Evolutionary conservation across 2,888 invertebrate species (phyloP).

Genomic region (Odontocerum albicorne): DNA sequence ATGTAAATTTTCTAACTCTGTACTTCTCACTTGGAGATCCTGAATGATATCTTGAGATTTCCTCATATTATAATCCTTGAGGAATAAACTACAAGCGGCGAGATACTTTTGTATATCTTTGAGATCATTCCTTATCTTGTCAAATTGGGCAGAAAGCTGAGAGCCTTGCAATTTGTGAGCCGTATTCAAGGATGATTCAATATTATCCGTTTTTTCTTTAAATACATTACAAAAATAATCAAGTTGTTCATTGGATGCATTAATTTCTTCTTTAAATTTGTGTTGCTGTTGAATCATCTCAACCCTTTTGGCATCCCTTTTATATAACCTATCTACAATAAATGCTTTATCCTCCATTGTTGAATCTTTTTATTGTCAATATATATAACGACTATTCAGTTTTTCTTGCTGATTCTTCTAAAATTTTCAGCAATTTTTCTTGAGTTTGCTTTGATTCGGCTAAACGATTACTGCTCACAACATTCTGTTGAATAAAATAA

Average conservation of each 20-base stretch:
- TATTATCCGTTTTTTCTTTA: conserved; percentile 64
- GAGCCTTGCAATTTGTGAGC: conserved; percentile 54
- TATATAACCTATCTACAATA: conserved; percentile 53
- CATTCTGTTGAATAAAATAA: too few species aligned
- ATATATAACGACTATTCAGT: conserved; percentile 35
- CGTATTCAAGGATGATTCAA: conserved; percentile 63
- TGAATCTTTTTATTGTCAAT: conserved; percentile 38
- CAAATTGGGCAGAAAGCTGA: conserved; percentile 63
- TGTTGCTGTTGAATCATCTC: conserved; percentile 66
- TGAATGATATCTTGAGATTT: conserved; percentile 75
- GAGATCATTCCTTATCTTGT: conserved; percentile 70
- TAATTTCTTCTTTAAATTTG: conserved; percentile 62
- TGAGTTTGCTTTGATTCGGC: conserved; percentile 51
- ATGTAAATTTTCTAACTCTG: conserved; percentile 70
- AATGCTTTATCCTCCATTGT: conserved; percentile 54
- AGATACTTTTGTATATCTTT: conserved; percentile 77
- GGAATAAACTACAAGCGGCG: conserved; percentile 76
- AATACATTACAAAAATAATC: conserved; percentile 73
- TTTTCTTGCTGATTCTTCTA: conserved; percentile 3
- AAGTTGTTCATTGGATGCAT: conserved; percentile 66
- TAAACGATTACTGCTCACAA: too few species aligned
- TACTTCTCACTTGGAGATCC: conserved; percentile 68
- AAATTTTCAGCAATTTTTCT: conserved; percentile 49
- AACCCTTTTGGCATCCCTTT: conserved; percentile 65
- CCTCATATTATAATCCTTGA: conserved; percentile 80